A percentile compares a stretch with the other conserved stretches of the same genome.
These are phyloP conservation scores for Acyrthosiphon pisum DNA, from an alignment of 1,140 invertebrate genomes.

Conservation along the genomic window DNA sequence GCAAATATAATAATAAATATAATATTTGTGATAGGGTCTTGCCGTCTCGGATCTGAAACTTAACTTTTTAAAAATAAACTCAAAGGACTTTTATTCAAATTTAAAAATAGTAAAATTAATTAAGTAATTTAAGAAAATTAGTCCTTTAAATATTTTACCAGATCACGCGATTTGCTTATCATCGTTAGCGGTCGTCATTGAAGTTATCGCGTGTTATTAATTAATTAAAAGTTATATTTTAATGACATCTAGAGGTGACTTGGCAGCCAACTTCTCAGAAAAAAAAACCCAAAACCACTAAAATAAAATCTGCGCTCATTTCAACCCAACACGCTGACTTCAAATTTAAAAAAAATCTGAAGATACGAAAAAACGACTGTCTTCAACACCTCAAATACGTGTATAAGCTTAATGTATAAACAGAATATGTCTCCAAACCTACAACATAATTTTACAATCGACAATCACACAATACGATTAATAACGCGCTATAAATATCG, in stretches of 20 bases:
- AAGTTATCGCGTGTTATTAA: not conserved
- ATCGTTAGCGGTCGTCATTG: not conserved
- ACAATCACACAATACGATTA: too few species aligned
- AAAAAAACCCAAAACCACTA: not conserved
- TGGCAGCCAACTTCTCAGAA: not conserved
- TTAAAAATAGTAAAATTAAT: not conserved
- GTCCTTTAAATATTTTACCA: not conserved
- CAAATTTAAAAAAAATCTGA: not conserved
- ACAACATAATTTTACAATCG: too few species aligned
- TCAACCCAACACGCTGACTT: not conserved
- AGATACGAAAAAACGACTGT: not conserved
- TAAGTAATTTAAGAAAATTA: not conserved
- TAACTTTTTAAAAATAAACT: not conserved
- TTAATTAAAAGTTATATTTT: not conserved
- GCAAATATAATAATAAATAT: too few species aligned
- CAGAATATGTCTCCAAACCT: too few species aligned
- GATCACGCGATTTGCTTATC: not conserved
- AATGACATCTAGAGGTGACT: not conserved
- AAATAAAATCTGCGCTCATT: not conserved
- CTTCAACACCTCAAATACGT: not conserved
- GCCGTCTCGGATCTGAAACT: not conserved
- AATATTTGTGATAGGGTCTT: too few species aligned
- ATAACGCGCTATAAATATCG: too few species aligned
- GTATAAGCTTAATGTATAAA: not conserved
- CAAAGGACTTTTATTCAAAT: not conserved